phyloP scores from a whole-genome alignment of 2,888 invertebrate genomes.

The Idaea biselata region DNA sequence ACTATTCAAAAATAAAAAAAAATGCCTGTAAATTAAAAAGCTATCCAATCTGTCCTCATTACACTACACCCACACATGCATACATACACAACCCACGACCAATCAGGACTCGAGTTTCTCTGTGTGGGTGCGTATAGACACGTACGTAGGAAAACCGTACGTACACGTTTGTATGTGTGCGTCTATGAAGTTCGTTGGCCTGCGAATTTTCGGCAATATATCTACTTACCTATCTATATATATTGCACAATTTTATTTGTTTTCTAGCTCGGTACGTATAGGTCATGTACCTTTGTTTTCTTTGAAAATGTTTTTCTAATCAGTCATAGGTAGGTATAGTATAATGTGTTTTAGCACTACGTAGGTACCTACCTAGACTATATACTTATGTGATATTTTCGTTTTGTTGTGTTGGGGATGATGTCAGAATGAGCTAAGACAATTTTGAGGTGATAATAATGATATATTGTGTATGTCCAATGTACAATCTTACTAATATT shows the following conservation, averaged over 20 bases:
- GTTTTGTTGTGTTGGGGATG: too few relatives aligned
- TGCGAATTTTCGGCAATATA: constrained; percentile 50
- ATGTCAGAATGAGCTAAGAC: too few relatives aligned
- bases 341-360: neutral
- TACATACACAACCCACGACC: too few relatives aligned
- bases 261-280: neutral
- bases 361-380: too few relatives aligned
- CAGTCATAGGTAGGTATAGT: neutral
- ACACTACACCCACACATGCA: constrained; percentile 31
- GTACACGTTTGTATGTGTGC: constrained; percentile 38
- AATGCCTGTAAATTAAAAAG: constrained; percentile 40
- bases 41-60: constrained; percentile 47
- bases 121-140: constrained; percentile 35
- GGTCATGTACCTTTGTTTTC: constrained; percentile 9
- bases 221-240: constrained; percentile 7
- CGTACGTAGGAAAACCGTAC: constrained; percentile 38
- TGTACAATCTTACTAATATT: too few relatives aligned
- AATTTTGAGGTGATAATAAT: too few relatives aligned
- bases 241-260: constrained; percentile 49
- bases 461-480: too few relatives aligned
- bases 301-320: constrained; percentile 7
- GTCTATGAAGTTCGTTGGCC: constrained; percentile 47
- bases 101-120: constrained; percentile 23
- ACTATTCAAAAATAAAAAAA: neutral
- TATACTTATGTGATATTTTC: too few relatives aligned